A percentile compares a stretch with the other conserved stretches of the same genome.
phyloP scores from a whole-genome alignment of 2,888 invertebrate genomes.

The Drosophila neoperkinsi region DNA sequence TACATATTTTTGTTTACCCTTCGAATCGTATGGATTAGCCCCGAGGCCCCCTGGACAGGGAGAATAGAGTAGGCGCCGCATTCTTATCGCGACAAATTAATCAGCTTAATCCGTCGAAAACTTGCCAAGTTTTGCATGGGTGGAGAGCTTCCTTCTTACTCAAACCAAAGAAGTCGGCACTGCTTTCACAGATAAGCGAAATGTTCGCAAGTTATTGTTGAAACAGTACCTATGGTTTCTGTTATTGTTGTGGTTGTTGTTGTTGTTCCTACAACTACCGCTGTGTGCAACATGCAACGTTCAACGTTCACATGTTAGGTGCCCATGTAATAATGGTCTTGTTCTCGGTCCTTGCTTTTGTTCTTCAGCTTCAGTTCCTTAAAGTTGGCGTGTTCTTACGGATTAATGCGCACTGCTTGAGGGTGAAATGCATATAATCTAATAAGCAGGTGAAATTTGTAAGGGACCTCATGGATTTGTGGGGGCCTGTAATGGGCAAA shows the following conservation, averaged over 20 bases:
- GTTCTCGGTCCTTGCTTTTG: slow-evolving; percentile 6
- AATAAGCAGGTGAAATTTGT: slow-evolving; percentile 69
- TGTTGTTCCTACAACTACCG: slow-evolving; percentile 15
- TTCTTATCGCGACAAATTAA: slow-evolving; percentile 81
- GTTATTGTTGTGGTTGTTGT: slow-evolving; percentile 24
- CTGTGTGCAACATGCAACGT: slow-evolving; percentile 75
- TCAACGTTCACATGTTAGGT: slow-evolving; percentile 73
- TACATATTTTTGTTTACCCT: slow-evolving; percentile 79
- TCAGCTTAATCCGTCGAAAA: slow-evolving; percentile 81
- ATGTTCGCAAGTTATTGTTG: slow-evolving; percentile 66
- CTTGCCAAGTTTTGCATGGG: slow-evolving; percentile 69
- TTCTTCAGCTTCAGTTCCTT: slow-evolving; percentile 12
- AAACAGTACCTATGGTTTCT: slow-evolving; percentile 41
- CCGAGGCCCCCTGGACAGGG: slow-evolving; percentile 12
- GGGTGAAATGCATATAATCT: slow-evolving; percentile 78
- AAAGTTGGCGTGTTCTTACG: slow-evolving; percentile 63
- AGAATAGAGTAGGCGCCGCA: slow-evolving; percentile 55
- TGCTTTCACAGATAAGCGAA: slow-evolving; percentile 72
- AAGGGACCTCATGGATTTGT: slow-evolving; percentile 45
- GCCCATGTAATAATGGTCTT: slow-evolving; percentile 55
- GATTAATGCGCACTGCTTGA: slow-evolving; percentile 70
- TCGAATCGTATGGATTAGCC: slow-evolving; percentile 73
- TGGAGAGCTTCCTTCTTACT: slow-evolving; percentile 22
- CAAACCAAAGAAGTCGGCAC: slow-evolving; percentile 51
- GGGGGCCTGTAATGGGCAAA: slow-evolving; percentile 49